Conservation (phyloP, 1,140 invertebrate species). For the Calephelis virginiensis region DNA sequence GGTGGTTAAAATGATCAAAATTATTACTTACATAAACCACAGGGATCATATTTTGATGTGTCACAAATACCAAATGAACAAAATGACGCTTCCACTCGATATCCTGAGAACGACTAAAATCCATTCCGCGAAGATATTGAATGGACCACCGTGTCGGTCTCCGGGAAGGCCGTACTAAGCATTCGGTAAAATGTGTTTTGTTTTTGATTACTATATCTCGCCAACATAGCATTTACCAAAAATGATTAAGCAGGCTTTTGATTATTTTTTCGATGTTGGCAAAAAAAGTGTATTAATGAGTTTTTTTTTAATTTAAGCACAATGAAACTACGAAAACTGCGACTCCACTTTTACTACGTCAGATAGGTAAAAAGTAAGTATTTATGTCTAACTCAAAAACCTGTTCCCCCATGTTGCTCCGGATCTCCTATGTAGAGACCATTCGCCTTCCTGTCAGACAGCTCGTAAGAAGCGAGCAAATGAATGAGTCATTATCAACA, state of each 20-base stretch:
- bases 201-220: slow-evolving; percentile 27
- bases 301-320: too few species aligned
- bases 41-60: background rate
- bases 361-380: too few species aligned
- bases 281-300: background rate
- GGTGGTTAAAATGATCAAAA: too few species aligned
- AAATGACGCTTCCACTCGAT: slow-evolving; percentile 43
- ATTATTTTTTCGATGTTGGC: background rate
- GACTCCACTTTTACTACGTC: too few species aligned
- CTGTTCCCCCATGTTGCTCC: too few species aligned
- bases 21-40: slow-evolving; percentile 12
- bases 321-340: too few species aligned
- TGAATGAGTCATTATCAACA: too few species aligned
- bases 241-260: slow-evolving; percentile 18
- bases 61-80: slow-evolving; percentile 6
- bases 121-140: slow-evolving; percentile 37
- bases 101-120: slow-evolving; percentile 43
- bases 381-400: too few species aligned
- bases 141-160: slow-evolving; percentile 38
- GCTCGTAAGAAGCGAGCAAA: too few species aligned
- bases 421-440: too few species aligned
- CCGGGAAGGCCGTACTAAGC: slow-evolving; percentile 60
- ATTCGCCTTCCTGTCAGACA: too few species aligned
- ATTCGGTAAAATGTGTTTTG: slow-evolving; percentile 49
- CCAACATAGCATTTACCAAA: slow-evolving; percentile 25